Percentiles rank a stretch among this genome's conserved stretches.
phyloP scores from a whole-genome alignment of 92 coral and sea anemone species.

The Heteractis magnifica region DNA sequence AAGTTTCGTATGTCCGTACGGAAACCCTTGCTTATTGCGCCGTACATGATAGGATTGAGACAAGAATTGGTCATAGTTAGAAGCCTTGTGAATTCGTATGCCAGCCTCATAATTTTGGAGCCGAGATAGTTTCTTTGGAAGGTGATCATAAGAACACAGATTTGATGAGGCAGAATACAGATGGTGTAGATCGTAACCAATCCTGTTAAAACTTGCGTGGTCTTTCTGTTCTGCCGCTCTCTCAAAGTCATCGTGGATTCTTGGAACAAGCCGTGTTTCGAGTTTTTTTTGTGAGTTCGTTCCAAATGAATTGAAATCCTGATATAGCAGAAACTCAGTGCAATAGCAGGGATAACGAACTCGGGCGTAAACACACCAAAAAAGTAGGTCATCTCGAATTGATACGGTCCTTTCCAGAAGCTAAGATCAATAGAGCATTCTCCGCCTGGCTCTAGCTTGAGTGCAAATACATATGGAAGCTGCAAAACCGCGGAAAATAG shows the following conservation, averaged over 20 bases:
- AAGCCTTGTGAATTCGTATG: constrained; percentile 76
- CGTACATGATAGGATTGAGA: constrained; percentile 66
- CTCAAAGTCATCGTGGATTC: constrained; percentile 56
- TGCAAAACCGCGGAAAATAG: constrained; percentile 64
- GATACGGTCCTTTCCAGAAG: constrained; percentile 58
- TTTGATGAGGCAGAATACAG: constrained; percentile 70
- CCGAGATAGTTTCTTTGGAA: constrained; percentile 41
- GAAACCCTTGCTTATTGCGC: constrained; percentile 62
- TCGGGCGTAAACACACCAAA: constrained; percentile 64
- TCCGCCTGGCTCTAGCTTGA: constrained; percentile 50
- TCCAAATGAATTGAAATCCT: constrained; percentile 54
- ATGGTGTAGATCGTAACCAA: constrained; percentile 64
- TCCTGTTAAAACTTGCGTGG: constrained; percentile 75
- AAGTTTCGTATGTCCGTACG: constrained; percentile 59
- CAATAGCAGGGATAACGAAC: constrained; percentile 74
- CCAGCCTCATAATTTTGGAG: constrained; percentile 57
- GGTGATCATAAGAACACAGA: constrained; percentile 63
- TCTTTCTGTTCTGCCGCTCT: constrained; percentile 68
- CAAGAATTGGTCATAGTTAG: constrained; percentile 75
- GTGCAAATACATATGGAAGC: constrained; percentile 67
- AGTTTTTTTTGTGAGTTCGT: constrained; percentile 50
- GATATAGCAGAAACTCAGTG: constrained; percentile 45
- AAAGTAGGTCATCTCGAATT: constrained; percentile 62
- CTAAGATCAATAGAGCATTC: constrained; percentile 58
- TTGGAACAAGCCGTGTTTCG: constrained; percentile 59